A percentile compares a stretch with the other conserved stretches of the same genome.
Evolutionary conservation across 2,797 vertebrate species (phyloP).

Genomic region (Aselliscus stoliczkanus): DNA sequence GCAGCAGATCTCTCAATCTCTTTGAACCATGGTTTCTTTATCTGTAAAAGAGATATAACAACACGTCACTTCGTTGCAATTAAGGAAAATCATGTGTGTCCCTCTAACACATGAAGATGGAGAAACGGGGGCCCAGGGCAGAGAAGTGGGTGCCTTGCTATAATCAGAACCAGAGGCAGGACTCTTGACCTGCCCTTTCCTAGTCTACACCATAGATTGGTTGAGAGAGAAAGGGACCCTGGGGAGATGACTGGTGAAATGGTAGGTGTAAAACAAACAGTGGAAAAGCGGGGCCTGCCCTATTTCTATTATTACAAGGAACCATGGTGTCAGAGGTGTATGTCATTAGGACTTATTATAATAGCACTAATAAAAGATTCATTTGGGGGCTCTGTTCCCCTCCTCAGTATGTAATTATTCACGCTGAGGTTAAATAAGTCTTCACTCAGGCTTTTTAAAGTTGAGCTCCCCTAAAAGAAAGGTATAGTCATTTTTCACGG

Average conservation of each 20-base stretch:
- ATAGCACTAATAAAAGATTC: constrained; percentile 4
- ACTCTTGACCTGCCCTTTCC: background rate
- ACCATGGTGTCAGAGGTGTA: background rate
- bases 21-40: background rate
- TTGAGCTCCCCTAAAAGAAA: background rate
- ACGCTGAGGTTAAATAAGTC: background rate
- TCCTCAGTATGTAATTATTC: background rate
- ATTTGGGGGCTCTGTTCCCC: background rate
- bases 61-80: background rate
- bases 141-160: background rate
- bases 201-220: background rate
- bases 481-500: background rate
- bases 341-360: constrained; percentile 25
- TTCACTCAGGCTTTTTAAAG: background rate
- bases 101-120: background rate
- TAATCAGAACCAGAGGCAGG: background rate
- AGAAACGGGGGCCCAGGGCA: background rate
- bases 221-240: background rate
- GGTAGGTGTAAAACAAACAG: background rate
- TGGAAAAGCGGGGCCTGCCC: background rate
- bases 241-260: background rate
- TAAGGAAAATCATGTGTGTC: background rate
- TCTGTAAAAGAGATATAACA: background rate
- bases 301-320: background rate
- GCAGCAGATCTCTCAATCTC: background rate